Evolutionary conservation across 2,113 vertebrate genomes (phyloP), one percentile per base, ranked within the genome.

Genomic region (Pelecanoides urinatrix): DNA sequence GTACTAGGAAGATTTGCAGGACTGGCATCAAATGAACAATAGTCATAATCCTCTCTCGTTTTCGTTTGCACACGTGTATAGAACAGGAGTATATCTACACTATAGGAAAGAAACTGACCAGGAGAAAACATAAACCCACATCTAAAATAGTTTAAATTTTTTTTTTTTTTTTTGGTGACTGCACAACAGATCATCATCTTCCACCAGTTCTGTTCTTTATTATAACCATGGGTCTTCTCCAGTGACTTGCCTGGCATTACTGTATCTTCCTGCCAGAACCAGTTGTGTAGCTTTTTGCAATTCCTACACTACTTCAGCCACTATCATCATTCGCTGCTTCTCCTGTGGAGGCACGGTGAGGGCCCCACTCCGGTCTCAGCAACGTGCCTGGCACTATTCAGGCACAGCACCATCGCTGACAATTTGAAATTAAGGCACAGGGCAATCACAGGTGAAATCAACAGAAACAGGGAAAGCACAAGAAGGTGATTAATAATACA

Each of bases 1-100:
- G 68, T 77, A 58, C 65, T 30, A 34, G 44, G 61, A 78, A 72
- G 89, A 92, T 84, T 68, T 94, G 76, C 76, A 89, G 86, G 83
- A 56, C 68, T 71, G 61, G 68, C 44, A 75, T 19, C 55, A 75
- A 93, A 91, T 49, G 83, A 93, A 79, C 55, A 84, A 92, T 14
- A 78, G 80, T 67, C 79, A 65, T 92, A 91, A 91, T 78, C 52
- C 56, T 78, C 25, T 56, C 22, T 92, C 18, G 66, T 70, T 29
- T 71, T 45, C 0, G 0, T 86, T 91, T 63, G 38, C 61, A 81
- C 50, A 10, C 0, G 30, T 7, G 7, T 40, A 45, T 26, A 45
- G 45, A 53, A 65, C 15, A 75, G 56, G 18, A 68, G 45, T 9
- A 25, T 13, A 86, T 36, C 16, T 15, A 12, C 5, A 11, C 10